Evolutionary conservation across 2,113 vertebrate species (phyloP), one percentile per base, ranked within the genome.

Genomic region (Burhinus oedicnemus): DNA sequence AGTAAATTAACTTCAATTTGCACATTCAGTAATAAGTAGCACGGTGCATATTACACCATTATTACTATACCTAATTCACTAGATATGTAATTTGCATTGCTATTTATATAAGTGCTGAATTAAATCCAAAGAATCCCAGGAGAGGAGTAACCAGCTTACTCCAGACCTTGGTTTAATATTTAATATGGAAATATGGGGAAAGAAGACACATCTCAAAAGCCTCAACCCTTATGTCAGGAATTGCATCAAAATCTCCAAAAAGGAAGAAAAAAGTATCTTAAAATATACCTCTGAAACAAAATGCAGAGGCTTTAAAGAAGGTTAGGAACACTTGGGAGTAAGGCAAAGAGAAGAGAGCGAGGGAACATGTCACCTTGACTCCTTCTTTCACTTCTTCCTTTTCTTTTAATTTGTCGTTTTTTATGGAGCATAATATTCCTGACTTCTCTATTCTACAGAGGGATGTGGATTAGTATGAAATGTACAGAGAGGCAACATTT

Each of bases 1-100:
- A 95, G 83, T 57, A 96, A 95, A 92, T 96, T 92, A 95, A 93
- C 83, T 95, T 95, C 61, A 96, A 87, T 92, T 90, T 89, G 21
- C 69, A 97, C 51, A 75, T 70, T 81, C 88, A 82, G 44, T 93
- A 92, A 76, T 75, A 89, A 87, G 80, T 79, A 83, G 65, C 52
- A 83, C 1, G 0, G 32, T 71, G 49, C 57, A 68, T 87, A 95
- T 95, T 92, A 87, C 49, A 82, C 57, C 30, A 79, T 74, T 95
- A 92, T 92, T 95, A 92, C 80, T 84, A 52, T 29, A 79, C 19
- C 38, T 90, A 95, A 89, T 90, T 94, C 68, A 60, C 65, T 78
- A 94, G 57, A 78, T 68, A 83, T 18, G 14, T 89, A 93, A 95
- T 93, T 97, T 95, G 76, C 57, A 82, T 90, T 92, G 47, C 42